phyloP scores from a whole-genome alignment of 2,888 invertebrate genomes.

The Stenurella melanura region DNA sequence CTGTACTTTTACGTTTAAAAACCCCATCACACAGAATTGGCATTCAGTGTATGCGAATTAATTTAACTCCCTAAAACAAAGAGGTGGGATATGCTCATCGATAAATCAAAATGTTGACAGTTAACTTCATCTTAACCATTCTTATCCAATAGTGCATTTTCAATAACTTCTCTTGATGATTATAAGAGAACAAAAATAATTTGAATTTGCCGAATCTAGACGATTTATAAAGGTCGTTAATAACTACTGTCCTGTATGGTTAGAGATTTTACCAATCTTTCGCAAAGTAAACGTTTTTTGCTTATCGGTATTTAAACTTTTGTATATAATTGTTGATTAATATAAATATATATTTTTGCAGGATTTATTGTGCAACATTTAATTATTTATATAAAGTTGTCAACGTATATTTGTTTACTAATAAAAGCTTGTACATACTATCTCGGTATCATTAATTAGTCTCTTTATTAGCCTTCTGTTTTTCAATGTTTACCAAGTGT shows the following conservation, averaged over 20 bases:
- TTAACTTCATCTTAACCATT: neutral
- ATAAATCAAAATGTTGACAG: neutral
- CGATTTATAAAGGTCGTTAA: neutral
- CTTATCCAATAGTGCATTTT: neutral
- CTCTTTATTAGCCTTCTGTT: constrained; percentile 41
- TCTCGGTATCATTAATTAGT: constrained; percentile 34
- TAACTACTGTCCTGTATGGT: constrained; percentile 10
- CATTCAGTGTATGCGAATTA: too few species aligned
- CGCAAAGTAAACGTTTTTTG: constrained; percentile 34
- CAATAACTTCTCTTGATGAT: neutral
- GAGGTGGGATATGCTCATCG: neutral
- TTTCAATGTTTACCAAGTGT: constrained; percentile 36
- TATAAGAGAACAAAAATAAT: neutral
- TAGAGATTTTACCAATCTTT: constrained; percentile 30
- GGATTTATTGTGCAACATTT: constrained; percentile 37
- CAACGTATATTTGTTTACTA: constrained; percentile 41
- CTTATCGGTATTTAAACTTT: constrained; percentile 37
- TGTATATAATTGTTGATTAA: constrained; percentile 41
- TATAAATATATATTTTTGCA: constrained; percentile 42
- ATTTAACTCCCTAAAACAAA: neutral
- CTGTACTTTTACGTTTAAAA: too few species aligned
- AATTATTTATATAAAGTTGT: constrained; percentile 38
- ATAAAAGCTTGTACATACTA: constrained; percentile 41
- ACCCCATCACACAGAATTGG: too few species aligned
- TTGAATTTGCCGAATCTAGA: neutral